Percentiles rank a stretch among this genome's conserved stretches.
phyloP scores from a whole-genome alignment of 2,797 vertebrate genomes.

The Microtus obscurus region DNA sequence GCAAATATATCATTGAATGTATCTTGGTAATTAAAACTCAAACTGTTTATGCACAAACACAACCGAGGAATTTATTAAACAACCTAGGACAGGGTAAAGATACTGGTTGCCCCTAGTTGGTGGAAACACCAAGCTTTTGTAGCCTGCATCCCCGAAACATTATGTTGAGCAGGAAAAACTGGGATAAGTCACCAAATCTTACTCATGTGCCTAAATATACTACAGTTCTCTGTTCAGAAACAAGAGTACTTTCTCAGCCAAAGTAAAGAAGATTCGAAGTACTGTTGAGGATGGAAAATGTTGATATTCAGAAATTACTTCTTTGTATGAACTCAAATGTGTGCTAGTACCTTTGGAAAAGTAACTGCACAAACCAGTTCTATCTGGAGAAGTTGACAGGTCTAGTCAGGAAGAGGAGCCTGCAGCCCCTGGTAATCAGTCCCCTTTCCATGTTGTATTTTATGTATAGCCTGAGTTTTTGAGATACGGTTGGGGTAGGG shows the following conservation, averaged over 20 bases:
- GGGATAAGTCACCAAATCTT: not conserved
- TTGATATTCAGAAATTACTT: slow-evolving; percentile 4
- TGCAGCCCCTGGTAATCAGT: not conserved
- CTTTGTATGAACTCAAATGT: not conserved
- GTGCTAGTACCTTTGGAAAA: not conserved
- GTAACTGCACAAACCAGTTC: not conserved
- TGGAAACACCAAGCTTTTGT: not conserved
- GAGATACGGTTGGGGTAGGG: not conserved
- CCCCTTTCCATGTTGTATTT: not conserved
- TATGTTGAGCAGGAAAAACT: not conserved
- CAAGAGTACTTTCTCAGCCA: not conserved
- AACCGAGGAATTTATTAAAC: not conserved
- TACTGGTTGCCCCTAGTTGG: not conserved
- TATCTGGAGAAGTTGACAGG: not conserved
- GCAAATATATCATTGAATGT: not conserved
- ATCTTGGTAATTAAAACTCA: slow-evolving; percentile 1
- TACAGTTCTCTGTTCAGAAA: not conserved
- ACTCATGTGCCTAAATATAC: not conserved
- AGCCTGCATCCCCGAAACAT: not conserved
- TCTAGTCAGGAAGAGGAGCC: not conserved
- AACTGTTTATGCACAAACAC: slow-evolving; percentile 15
- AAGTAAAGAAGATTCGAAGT: slow-evolving; percentile 4
- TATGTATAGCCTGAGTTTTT: slow-evolving; percentile 3
- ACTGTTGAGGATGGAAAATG: not conserved
- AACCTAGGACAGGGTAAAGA: not conserved